Evolutionary conservation across 2,797 vertebrate genomes (phyloP).

Genomic region (Synaphobranchus kaupii): DNA sequence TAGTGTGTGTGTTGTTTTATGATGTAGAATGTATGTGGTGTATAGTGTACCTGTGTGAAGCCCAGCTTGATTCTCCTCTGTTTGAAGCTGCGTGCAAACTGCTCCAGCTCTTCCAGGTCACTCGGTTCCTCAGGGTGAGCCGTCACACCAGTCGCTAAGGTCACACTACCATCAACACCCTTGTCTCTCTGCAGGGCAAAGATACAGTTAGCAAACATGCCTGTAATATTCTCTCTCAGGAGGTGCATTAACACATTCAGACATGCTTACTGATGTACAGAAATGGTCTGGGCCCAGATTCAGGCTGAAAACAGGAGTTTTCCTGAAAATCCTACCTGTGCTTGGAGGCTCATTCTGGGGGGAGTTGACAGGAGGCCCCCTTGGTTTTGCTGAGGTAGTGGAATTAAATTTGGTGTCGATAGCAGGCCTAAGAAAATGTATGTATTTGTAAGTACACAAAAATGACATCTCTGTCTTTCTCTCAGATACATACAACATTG

Average conservation of each 20-base stretch:
- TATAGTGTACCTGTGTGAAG: constrained; percentile 82
- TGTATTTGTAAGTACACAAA: background rate
- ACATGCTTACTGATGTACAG: background rate
- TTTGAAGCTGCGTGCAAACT: constrained; percentile 90
- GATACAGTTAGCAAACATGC: constrained; percentile 35
- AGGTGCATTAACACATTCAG: background rate
- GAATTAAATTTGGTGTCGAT: constrained; percentile 86
- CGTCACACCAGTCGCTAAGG: constrained; percentile 50
- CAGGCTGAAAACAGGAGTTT: background rate
- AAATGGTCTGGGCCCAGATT: background rate
- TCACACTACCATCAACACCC: constrained; percentile 58
- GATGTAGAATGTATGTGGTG: too few species aligned
- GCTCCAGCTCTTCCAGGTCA: constrained; percentile 90
- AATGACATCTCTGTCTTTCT: background rate
- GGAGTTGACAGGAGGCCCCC: constrained; percentile 80
- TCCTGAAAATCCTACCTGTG: constrained; percentile 75
- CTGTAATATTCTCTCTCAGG: constrained; percentile 34
- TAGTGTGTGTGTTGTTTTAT: too few species aligned
- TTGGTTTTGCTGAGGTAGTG: constrained; percentile 92
- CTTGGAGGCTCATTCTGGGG: constrained; percentile 80
- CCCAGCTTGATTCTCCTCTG: constrained; percentile 90
- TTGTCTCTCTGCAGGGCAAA: constrained; percentile 70
- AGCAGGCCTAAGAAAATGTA: constrained; percentile 75
- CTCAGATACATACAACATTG: background rate
- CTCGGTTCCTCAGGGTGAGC: constrained; percentile 82